Evolutionary conservation across 2,113 vertebrate genomes (phyloP), one percentile per base, ranked within the genome.

Genomic region (Anseranas semipalmata): DNA sequence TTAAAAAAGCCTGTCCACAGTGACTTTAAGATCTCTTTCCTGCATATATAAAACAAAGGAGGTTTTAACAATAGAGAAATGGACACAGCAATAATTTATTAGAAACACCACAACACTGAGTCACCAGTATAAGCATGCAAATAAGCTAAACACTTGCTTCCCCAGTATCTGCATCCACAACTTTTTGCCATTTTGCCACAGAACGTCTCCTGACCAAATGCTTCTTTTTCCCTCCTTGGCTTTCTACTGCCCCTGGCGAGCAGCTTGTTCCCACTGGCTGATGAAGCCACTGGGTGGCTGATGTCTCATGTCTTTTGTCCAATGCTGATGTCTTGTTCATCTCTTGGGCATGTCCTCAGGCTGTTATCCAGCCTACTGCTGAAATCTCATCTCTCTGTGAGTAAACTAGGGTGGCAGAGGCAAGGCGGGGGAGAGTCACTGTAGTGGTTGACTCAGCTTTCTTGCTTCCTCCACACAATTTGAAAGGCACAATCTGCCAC

Each of bases 61-160:
- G 85, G 39, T 87, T 84, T 76, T 65, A 94, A 92, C 89, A 95
- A 75, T 72, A 87, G 83, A 92, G 41, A 79, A 85, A 59, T 84
- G n/a, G 78, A 84, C 20, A 85, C 18, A 43, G 20, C 32, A 82
- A 39, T 68, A 72, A 70, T 85, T 94, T 89, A 56, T 96, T 87
- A 60, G 85, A 92, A 87, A 48, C 45, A 43, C 3, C 25, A 89
- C 32, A 81, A 53, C 30, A 78, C 14, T 82, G 66, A 78, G 17
- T 82, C 70, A 76, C 56, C 60, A 53, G 52, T 74, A 63, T 32
- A 92, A 68, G 13, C 43, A 82, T 19, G 35, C 43, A 72, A 78
- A 94, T 56, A 87, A 72, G 25, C 17, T 63, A 33, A 89, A 84
- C 3, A 1, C 12, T 55, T 78, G 11, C 20, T 81, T 20, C 10